phyloP scores from a whole-genome alignment of 2,888 invertebrate genomes.

The Limnephilus lunatus region DNA sequence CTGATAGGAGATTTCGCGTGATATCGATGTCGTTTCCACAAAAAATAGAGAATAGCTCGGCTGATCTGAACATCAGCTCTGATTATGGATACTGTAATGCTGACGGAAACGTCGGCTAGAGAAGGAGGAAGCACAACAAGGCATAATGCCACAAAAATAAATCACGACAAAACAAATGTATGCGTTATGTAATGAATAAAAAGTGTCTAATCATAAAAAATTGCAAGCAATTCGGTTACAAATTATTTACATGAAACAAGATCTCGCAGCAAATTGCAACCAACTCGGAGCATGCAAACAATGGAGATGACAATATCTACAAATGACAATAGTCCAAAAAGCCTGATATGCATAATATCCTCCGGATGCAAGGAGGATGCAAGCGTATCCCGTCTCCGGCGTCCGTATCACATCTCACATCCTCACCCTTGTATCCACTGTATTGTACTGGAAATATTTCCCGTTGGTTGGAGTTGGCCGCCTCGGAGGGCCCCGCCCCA shows the following conservation, averaged over 20 bases:
- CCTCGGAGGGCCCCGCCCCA: slow-evolving; percentile 53
- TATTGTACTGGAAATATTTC: slow-evolving; percentile 52
- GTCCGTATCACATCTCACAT: slow-evolving; percentile 18
- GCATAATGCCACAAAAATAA: no score
- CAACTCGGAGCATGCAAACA: slow-evolving; percentile 36
- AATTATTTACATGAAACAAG: neutral
- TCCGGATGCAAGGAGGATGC: slow-evolving; percentile 59
- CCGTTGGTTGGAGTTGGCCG: slow-evolving; percentile 39
- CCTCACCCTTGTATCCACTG: slow-evolving; percentile 64
- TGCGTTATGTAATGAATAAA: neutral
- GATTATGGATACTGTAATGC: no score
- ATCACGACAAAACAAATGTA: no score
- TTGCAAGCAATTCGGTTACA: neutral
- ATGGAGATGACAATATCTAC: slow-evolving; percentile 48
- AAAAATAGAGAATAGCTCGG: no score
- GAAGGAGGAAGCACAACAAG: no score
- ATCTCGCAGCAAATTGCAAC: slow-evolving; percentile 7
- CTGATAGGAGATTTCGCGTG: no score
- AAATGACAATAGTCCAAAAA: slow-evolving; percentile 52
- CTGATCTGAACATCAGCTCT: no score
- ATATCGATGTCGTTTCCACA: no score
- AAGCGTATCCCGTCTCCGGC: slow-evolving; percentile 18
- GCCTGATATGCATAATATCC: slow-evolving; percentile 50
- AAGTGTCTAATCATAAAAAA: neutral
- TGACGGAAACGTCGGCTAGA: no score